Evolutionary conservation across 2,888 invertebrate species (phyloP).

Genomic region (Ceratothoa steindachneri): DNA sequence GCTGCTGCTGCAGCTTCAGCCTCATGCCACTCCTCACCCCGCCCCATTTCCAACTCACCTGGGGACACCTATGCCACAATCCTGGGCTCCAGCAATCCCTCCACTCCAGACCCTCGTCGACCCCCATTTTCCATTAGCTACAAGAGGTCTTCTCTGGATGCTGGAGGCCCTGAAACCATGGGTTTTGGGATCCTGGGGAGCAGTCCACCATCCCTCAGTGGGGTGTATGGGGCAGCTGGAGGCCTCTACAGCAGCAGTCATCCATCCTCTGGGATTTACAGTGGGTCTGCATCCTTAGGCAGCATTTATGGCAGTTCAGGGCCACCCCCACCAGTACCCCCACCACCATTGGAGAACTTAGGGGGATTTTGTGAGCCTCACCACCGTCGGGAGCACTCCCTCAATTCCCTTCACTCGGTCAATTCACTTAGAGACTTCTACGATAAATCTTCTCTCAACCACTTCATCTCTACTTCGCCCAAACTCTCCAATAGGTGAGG

Average conservation of each 20-base stretch:
- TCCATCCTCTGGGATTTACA: conserved; percentile 41
- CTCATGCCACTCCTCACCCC: neutral
- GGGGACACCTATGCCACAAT: neutral
- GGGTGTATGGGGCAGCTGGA: conserved; percentile 28
- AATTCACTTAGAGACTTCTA: conserved; percentile 34
- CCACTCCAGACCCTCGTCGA: conserved; percentile 1
- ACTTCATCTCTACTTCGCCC: conserved; percentile 41
- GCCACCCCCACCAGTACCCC: conserved; percentile 29
- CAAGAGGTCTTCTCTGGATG: conserved; percentile 1
- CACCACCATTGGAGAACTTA: conserved; percentile 29
- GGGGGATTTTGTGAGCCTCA: conserved; percentile 30
- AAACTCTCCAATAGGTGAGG: conserved; percentile 43
- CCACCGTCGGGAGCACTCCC: conserved; percentile 36
- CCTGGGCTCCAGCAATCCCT: neutral
- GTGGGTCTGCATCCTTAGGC: conserved; percentile 39
- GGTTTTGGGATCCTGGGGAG: conserved; percentile 18
- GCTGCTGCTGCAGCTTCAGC: neutral
- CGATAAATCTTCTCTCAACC: conserved; percentile 40
- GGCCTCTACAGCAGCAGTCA: conserved; percentile 39
- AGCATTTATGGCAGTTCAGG: conserved; percentile 36
- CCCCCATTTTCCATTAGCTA: neutral
- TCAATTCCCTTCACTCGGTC: conserved; percentile 37
- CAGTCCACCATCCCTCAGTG: conserved; percentile 27
- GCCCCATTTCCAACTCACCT: neutral
- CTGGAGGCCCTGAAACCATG: neutral